A percentile compares a stretch with the other conserved stretches of the same genome.
These are phyloP conservation scores for Andrena bucephala DNA, from an alignment of 2,888 invertebrate genomes.

Conservation along the genomic window DNA sequence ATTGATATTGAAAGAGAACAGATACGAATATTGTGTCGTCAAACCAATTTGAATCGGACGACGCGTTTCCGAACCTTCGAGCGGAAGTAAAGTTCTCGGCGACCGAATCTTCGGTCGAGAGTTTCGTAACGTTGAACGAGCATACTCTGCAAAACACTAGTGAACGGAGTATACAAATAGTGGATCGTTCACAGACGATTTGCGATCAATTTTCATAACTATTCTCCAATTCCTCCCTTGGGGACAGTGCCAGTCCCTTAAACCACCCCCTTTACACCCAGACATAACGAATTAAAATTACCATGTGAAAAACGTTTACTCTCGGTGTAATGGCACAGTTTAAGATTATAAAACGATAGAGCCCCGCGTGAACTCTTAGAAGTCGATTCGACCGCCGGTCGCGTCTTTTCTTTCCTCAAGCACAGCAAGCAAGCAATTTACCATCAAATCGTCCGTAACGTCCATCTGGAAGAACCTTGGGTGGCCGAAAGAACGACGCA, in stretches of 20 bases:
- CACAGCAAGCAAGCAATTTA: conserved; percentile 5
- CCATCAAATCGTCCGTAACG: conserved; percentile 35
- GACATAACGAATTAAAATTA: not conserved
- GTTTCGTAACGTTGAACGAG: conserved; percentile 45
- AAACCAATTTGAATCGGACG: conserved; percentile 18
- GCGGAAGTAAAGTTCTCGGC: conserved; percentile 2
- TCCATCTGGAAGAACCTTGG: conserved; percentile 33
- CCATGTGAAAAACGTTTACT: not conserved
- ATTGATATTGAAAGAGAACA: not conserved
- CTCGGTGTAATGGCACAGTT: not conserved
- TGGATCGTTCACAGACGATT: conserved; percentile 26
- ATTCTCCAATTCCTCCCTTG: not conserved
- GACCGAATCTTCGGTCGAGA: conserved; percentile 1
- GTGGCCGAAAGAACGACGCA: conserved; percentile 48
- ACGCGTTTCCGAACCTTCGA: not conserved
- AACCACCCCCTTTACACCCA: not conserved
- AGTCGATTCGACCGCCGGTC: not conserved
- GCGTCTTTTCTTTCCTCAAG: not conserved
- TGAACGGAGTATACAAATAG: conserved; percentile 35
- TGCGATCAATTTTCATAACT: not conserved
- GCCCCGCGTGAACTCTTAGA: not conserved
- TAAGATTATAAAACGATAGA: not conserved
- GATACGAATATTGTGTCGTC: conserved; percentile 7
- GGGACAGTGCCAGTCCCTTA: not conserved
- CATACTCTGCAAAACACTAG: conserved; percentile 39